Evolutionary conservation across 2,888 invertebrate genomes (phyloP).

Genomic region (Autographa gamma): DNA sequence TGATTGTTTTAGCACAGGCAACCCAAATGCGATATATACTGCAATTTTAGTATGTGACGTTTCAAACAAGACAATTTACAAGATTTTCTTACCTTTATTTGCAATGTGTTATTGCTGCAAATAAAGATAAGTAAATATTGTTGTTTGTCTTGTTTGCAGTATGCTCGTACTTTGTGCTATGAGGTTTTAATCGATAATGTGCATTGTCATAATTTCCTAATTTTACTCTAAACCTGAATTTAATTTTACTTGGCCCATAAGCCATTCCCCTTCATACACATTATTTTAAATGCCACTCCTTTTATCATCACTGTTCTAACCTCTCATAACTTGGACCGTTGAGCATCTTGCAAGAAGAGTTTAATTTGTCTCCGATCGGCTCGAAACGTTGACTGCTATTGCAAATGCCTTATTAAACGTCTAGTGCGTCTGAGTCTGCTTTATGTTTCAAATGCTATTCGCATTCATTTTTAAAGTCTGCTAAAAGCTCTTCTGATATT

Average conservation of each 20-base stretch:
- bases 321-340: conserved; percentile 31
- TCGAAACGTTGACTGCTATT: conserved; percentile 67
- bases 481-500: conserved; percentile 6
- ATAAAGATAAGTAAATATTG: too few relatives aligned
- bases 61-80: too few relatives aligned
- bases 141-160: too few relatives aligned
- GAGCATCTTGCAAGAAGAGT: conserved; percentile 57
- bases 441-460: conserved; percentile 14
- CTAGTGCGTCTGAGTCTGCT: conserved; percentile 38
- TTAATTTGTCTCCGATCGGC: conserved; percentile 74
- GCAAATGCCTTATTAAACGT: conserved; percentile 71
- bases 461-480: conserved; percentile 27
- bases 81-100: too few relatives aligned
- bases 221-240: background rate
- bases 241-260: background rate
- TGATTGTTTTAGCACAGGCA: too few relatives aligned
- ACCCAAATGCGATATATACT: too few relatives aligned
- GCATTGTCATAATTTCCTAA: too few relatives aligned
- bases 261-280: background rate
- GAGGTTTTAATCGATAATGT: too few relatives aligned
- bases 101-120: too few relatives aligned
- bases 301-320: conserved; percentile 3
- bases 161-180: too few relatives aligned
- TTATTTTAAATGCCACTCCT: background rate
- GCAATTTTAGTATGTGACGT: too few relatives aligned